A percentile compares a stretch with the other conserved stretches of the same genome.
Evolutionary conservation across 2,113 vertebrate genomes (phyloP).

Genomic region (Odocoileus hemionus): DNA sequence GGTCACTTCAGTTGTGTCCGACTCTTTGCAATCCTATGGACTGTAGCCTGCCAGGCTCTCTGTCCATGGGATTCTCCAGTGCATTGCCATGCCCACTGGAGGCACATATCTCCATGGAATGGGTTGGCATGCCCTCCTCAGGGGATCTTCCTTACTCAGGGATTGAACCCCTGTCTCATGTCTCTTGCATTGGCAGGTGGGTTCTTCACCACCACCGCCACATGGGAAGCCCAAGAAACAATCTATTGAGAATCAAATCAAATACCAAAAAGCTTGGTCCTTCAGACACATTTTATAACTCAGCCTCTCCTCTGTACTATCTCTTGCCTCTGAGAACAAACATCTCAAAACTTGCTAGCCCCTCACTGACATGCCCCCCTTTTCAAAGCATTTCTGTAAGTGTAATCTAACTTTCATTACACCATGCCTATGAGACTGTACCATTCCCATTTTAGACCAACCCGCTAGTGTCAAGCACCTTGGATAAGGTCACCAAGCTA

Average conservation of each 20-base stretch:
- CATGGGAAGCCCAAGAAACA: not conserved
- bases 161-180: not conserved
- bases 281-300: not conserved
- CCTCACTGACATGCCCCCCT: not conserved
- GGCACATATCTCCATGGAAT: not conserved
- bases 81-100: not conserved
- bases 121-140: not conserved
- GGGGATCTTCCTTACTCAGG: not conserved
- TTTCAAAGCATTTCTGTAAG: slow-evolving; percentile 18
- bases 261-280: not conserved
- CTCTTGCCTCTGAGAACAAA: not conserved
- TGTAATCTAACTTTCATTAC: not conserved
- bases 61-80: not conserved
- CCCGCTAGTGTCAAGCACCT: slow-evolving; percentile 36
- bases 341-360: not conserved
- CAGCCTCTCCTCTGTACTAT: not conserved
- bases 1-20: not conserved
- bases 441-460: slow-evolving; percentile 45
- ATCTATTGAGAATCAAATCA: not conserved
- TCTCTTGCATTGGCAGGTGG: not conserved
- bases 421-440: slow-evolving; percentile 30
- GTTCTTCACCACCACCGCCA: not conserved
- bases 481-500: slow-evolving; percentile 61
- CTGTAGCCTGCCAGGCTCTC: not conserved
- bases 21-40: not conserved